These are phyloP conservation scores for Gnathonemus longibarbis DNA, from an alignment of 2,113 vertebrate genomes.

Conservation along the genomic window DNA sequence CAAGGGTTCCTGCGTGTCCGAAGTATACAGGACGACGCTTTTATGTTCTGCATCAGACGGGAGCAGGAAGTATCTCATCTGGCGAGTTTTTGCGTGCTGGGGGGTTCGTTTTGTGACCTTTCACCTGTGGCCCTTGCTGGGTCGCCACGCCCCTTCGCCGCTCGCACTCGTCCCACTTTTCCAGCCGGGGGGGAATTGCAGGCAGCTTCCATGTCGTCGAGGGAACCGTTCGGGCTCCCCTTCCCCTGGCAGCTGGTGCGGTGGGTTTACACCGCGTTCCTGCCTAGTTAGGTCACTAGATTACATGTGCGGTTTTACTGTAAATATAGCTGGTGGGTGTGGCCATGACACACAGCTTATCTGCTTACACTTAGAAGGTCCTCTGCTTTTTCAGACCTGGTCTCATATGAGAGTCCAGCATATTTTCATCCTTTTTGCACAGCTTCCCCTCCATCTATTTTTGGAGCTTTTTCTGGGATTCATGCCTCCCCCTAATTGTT, in stretches of 20 bases:
- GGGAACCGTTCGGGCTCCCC: neutral
- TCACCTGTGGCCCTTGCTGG: neutral
- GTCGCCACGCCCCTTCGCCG: neutral
- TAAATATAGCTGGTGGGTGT: neutral
- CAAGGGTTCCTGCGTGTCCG: neutral
- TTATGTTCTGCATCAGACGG: neutral
- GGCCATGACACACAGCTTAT: neutral
- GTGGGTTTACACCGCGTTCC: neutral
- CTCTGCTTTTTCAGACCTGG: neutral
- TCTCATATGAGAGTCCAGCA: neutral
- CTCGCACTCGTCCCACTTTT: neutral
- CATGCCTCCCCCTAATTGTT: neutral
- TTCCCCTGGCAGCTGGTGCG: neutral
- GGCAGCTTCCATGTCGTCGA: neutral
- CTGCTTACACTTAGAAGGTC: neutral
- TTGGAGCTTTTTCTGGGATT: neutral
- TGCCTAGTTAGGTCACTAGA: neutral
- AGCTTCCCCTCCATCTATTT: neutral
- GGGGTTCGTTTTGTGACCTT: neutral
- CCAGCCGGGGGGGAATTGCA: neutral
- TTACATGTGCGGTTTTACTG: neutral
- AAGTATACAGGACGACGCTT: neutral
- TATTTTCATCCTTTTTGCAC: neutral
- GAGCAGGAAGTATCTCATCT: neutral
- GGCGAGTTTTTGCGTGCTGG: neutral